phyloP scores from a whole-genome alignment of 2,888 invertebrate genomes.

The Troides helena region DNA sequence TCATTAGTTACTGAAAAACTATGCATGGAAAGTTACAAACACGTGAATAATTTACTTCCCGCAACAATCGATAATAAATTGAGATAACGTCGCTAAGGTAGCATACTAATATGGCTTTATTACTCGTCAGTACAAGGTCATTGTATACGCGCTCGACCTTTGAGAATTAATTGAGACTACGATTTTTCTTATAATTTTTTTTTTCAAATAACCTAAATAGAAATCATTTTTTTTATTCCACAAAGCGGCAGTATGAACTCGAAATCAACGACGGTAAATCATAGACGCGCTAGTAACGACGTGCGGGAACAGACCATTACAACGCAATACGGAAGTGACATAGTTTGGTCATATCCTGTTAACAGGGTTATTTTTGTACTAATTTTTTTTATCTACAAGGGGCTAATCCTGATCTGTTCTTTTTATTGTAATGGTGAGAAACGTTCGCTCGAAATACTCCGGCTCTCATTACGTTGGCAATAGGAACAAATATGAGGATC shows the following conservation, averaged over 20 bases:
- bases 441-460: too few relatives aligned
- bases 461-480: too few relatives aligned
- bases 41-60: slow-evolving; percentile 2
- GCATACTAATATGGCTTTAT: slow-evolving; percentile 1
- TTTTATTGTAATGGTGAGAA: too few relatives aligned
- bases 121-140: slow-evolving; percentile 14
- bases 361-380: too few relatives aligned
- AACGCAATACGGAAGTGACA: too few relatives aligned
- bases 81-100: background rate
- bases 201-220: background rate
- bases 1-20: background rate
- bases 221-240: background rate
- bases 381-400: too few relatives aligned
- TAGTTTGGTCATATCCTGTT: too few relatives aligned
- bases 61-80: slow-evolving; percentile 15
- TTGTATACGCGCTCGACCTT: background rate
- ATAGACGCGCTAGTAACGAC: too few relatives aligned
- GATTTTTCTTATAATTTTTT: background rate
- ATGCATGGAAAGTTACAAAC: slow-evolving; percentile 6
- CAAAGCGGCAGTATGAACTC: too few relatives aligned
- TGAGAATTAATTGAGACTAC: background rate
- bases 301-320: too few relatives aligned
- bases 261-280: too few relatives aligned
- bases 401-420: background rate
- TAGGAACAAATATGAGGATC: too few relatives aligned